Base-by-base conservation (phyloP, 2,888 invertebrate species). In the Hirudinaria manillensis region DNA sequence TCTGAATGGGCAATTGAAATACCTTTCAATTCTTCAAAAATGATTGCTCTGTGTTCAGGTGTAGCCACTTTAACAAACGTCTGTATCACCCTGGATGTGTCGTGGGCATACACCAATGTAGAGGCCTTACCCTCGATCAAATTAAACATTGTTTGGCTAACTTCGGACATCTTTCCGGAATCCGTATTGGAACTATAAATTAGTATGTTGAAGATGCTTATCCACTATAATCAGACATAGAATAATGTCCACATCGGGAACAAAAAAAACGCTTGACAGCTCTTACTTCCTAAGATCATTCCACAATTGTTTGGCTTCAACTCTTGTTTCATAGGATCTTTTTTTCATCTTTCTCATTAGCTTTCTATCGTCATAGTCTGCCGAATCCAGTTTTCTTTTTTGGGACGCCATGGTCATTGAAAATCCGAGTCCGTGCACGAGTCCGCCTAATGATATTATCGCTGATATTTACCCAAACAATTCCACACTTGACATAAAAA, bases 11-110 rank as follows among this genome's bases (percentile, higher is more conserved):
- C n/a, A n/a, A n/a, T n/a, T n/a, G n/a, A n/a, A 61, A 24, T 87
- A 68, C 91, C 90, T 79, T 92, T 88, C 10, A 96, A 82, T 86
- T 93, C 93, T 81, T 89, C 84, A 80, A 89, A 90, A 24, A 96
- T 88, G 76, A 89, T 89, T 74, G 89, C 88, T 61, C 90, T 89
- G 29, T 93, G 89, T 32, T 89, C 87, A 0, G 89, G 87, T 0
- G 89, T 86, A 0, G 91, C 89, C 79, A 84, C 83, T 82, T 93
- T 92, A 0, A 95, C 86, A 78, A 96, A 86, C 83, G 92, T 93
- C 84, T 97, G 95, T 71, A 96, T 89, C 1, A 96, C 91, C 80
- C 96, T 87, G 4, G 93, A 92, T 61, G 93, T 90, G 83, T 97
- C 96, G 83, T 96, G 88, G 0, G 92, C 90, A 79, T 91, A 88